A percentile compares a stretch with the other conserved stretches of the same genome.
phyloP scores from a whole-genome alignment of 2,888 invertebrate genomes.

The Bedellia somnulentella region DNA sequence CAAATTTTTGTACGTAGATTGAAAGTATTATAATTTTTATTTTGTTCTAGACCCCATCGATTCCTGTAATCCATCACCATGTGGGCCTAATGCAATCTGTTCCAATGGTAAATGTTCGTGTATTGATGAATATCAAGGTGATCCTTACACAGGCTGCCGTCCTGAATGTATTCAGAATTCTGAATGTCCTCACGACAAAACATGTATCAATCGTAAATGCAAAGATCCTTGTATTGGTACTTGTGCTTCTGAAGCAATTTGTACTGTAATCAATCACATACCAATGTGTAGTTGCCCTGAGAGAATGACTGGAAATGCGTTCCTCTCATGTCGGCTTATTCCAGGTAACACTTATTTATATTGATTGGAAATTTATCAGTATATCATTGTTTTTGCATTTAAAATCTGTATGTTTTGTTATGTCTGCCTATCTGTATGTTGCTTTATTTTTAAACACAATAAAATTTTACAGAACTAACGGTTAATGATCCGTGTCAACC shows the following conservation, averaged over 20 bases:
- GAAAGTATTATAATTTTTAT: constrained; percentile 11
- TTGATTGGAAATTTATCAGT: background rate
- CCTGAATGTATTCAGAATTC: constrained; percentile 78
- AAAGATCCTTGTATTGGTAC: constrained; percentile 77
- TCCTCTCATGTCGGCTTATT: constrained; percentile 61
- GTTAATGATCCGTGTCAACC: constrained; percentile 62
- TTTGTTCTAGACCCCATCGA: constrained; percentile 38
- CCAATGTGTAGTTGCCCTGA: constrained; percentile 64
- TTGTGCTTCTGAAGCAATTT: constrained; percentile 74
- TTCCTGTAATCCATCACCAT: constrained; percentile 68
- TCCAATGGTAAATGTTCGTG: constrained; percentile 70
- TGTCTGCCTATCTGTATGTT: too few species aligned
- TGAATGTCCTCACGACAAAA: constrained; percentile 70
- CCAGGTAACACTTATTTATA: constrained; percentile 32
- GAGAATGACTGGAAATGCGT: constrained; percentile 71
- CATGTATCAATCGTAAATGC: constrained; percentile 76
- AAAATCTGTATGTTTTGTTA: too few species aligned
- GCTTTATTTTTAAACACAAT: too few species aligned
- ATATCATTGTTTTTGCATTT: background rate
- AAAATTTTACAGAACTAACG: constrained; percentile 46
- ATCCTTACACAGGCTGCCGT: constrained; percentile 74
- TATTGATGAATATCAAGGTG: constrained; percentile 72
- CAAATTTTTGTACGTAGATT: too few species aligned
- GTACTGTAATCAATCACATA: constrained; percentile 67
- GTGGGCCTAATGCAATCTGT: constrained; percentile 74